Base-by-base conservation (phyloP, 2,113 vertebrate species). In the Propithecus coquereli region DNA sequence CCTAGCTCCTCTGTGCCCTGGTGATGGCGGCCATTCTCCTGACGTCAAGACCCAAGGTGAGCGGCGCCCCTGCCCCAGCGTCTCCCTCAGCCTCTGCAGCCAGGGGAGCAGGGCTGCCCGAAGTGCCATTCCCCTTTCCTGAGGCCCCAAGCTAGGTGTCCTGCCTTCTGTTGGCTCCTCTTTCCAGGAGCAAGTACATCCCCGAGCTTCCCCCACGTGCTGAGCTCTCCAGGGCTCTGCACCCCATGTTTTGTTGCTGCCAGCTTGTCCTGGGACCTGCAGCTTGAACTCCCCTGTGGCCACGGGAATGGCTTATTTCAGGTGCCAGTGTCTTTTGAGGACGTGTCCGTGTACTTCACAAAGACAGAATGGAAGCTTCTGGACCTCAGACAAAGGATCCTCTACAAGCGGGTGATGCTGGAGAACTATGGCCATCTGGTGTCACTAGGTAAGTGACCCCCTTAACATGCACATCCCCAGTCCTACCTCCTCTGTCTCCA, bases 291-390 rank as follows among this genome's bases (percentile, higher is more conserved):
- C 22, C 47, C 68, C 37, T 23, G 65, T 10, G 34, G 12, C 17
- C 27, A 52, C 13, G 34, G 32, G 23, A 45, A 45, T 94, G 89
- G 34, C 37, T 91, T 52, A 0, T 95, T 92, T 80, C 65, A 97
- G 96, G 94, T 87, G 66, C 87, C 76, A 9, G 6, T 97, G 32
- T 94, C 97, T 59, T 97, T 97, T 88, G 96, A 97, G 45, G 97
- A 98, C 0, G 92, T 97, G 22, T 93, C 97, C 0, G 12, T 97
- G n/a, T 87, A 94, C 66, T 97, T 97, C 94, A 95, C 94, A 6
- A 93, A 91, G 74, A n/a, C 87, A 63, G 97, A 97, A 94, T 96
- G 97, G 96, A 97, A 95, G 52, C 94, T 97, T 88, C 95, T 97
- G 68, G 91, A 90, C n/a, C 23, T 86, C 70, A 88, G 71, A 30